Evolutionary conservation across 2,888 invertebrate species (phyloP).

Genomic region (Eulithis prunata): DNA sequence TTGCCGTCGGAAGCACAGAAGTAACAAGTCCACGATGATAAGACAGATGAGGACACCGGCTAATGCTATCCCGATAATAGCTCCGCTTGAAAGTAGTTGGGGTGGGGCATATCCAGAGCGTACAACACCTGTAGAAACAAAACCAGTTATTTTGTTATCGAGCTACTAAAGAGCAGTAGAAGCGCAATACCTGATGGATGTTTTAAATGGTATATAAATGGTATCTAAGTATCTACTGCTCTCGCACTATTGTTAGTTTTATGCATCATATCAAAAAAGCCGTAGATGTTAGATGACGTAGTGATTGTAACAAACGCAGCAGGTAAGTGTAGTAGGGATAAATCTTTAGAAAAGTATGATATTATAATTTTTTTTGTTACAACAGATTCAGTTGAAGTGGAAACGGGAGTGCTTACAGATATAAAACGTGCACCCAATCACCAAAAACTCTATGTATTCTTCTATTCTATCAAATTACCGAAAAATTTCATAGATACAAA

Average conservation of each 20-base stretch:
- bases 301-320: slow-evolving; percentile 74
- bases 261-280: slow-evolving; percentile 76
- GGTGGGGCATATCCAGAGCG: slow-evolving; percentile 77
- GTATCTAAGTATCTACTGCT: slow-evolving; percentile 64
- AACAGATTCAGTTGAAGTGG: slow-evolving; percentile 59
- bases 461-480: slow-evolving; percentile 45
- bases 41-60: slow-evolving; percentile 91
- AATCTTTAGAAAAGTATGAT: slow-evolving; percentile 22
- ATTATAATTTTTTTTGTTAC: slow-evolving; percentile 63
- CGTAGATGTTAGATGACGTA: slow-evolving; percentile 73
- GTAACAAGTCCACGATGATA: slow-evolving; percentile 93
- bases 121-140: slow-evolving; percentile 72
- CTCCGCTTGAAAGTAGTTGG: slow-evolving; percentile 87
- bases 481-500: slow-evolving; percentile 53
- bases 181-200: slow-evolving; percentile 44
- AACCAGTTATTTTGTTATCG: slow-evolving; percentile 38
- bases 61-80: slow-evolving; percentile 94
- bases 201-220: slow-evolving; percentile 27
- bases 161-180: slow-evolving; percentile 66
- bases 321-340: slow-evolving; percentile 25
- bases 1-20: slow-evolving; percentile 87
- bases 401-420: slow-evolving; percentile 78
- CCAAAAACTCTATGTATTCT: slow-evolving; percentile 48
- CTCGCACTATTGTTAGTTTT: slow-evolving; percentile 71
- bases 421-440: slow-evolving; percentile 82